phyloP scores from a whole-genome alignment of 2,888 invertebrate genomes.

The Onchidella celtica region DNA sequence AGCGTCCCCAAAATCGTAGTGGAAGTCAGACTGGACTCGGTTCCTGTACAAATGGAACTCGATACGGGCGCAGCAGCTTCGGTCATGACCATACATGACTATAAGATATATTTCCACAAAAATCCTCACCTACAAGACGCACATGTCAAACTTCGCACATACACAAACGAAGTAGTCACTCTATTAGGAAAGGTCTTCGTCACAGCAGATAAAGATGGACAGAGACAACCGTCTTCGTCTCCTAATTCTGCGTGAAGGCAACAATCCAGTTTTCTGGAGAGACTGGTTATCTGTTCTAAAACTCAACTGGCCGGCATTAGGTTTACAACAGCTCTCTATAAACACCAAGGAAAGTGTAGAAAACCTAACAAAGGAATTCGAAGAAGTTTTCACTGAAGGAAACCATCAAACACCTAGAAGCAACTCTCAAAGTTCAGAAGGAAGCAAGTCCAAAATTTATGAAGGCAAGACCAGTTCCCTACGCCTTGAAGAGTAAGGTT shows the following conservation, averaged over 20 bases:
- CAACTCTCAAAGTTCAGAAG: too few species aligned
- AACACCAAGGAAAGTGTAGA: background rate
- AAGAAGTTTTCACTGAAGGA: too few species aligned
- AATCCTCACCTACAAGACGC: background rate
- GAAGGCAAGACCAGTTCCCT: background rate
- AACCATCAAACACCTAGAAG: too few species aligned
- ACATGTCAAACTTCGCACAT: background rate
- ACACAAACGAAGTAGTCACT: background rate
- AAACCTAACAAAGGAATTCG: too few species aligned
- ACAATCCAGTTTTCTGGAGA: background rate
- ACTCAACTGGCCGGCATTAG: background rate
- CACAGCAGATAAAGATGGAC: background rate
- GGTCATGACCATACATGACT: background rate
- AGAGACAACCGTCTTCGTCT: background rate
- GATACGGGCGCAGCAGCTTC: background rate
- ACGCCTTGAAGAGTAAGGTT: conserved; percentile 22
- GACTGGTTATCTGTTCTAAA: background rate
- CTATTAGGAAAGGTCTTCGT: background rate
- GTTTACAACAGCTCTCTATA: background rate
- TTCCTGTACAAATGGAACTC: background rate
- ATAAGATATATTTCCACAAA: background rate
- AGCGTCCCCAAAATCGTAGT: background rate
- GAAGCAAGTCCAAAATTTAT: too few species aligned
- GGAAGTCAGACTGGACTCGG: background rate
- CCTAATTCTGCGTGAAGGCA: background rate